Evolutionary conservation across 2,888 invertebrate species (phyloP).

Genomic region (Achlya flavicornis): DNA sequence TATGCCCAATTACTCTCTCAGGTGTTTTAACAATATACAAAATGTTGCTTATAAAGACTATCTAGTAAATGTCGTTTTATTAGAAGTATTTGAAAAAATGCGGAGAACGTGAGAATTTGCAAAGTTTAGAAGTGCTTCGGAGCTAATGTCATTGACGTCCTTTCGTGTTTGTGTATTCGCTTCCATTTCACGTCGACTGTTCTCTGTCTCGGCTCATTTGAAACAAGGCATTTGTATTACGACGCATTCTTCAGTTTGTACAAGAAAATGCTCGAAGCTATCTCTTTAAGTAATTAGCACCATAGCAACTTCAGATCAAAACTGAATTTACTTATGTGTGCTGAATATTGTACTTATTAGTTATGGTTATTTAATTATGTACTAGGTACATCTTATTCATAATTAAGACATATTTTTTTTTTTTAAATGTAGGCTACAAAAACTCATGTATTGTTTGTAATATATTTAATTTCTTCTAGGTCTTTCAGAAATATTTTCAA

Average conservation of each 20-base stretch:
- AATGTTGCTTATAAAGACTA: slow-evolving; percentile 47
- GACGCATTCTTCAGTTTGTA: slow-evolving; percentile 11
- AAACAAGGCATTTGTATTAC: slow-evolving; percentile 14
- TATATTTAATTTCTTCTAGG: no score
- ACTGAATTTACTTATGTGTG: no score
- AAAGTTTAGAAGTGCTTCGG: slow-evolving; percentile 40
- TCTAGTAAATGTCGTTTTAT: slow-evolving; percentile 39
- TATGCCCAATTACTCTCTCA: slow-evolving; percentile 59
- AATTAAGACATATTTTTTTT: no score
- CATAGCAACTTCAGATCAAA: no score
- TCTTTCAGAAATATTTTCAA: no score
- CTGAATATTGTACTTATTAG: no score
- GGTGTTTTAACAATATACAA: slow-evolving; percentile 50
- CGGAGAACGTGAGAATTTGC: slow-evolving; percentile 44
- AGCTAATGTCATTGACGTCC: slow-evolving; percentile 46
- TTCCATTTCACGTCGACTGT: slow-evolving; percentile 26
- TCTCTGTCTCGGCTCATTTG: slow-evolving; percentile 25
- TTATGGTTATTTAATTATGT: no score
- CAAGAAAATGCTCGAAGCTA: not conserved
- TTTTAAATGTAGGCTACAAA: no score
- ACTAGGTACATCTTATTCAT: no score
- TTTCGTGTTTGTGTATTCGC: slow-evolving; percentile 38
- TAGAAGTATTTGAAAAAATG: slow-evolving; percentile 35
- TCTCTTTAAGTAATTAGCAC: not conserved
- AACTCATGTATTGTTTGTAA: no score